Evolutionary conservation across 1,140 invertebrate genomes (phyloP), one percentile per base, ranked within the genome.

Genomic region (Zaprionus ornatus): DNA sequence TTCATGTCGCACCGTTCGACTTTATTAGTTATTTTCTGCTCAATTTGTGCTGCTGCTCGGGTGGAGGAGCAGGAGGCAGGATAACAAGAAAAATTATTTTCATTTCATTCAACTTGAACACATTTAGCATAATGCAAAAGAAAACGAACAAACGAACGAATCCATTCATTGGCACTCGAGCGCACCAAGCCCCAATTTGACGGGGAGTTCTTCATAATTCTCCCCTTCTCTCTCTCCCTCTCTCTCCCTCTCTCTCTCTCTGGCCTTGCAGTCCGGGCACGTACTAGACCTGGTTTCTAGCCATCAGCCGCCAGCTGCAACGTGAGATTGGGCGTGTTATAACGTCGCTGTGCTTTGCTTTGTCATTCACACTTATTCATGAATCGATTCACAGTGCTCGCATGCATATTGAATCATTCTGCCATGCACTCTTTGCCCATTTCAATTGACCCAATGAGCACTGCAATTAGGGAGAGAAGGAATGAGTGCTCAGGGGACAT

Each of bases 51-150:
- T 15, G 35, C 35, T 13, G 35, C 35, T 13, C 13, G 3, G 10
- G 35, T 76, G 57, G 62, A 71, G 76, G 82, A n/a, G n/a, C n/a
- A 10, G 27, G 27, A 29, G 88, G 77, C 84, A 91, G 90, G 90
- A 91, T 91, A 91, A 91, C 90, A 91, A 91, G 90, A 90, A 85
- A 91, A 91, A 91, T 91, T 91, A 91, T 91, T 91, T 91, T 91
- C 90, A 85, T 86, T 90, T 90, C 85, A 88, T 90, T 88, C 85
- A 85, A 90, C 85, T 90, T 82, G 81, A 90, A 90, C 85, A 81
- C 85, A 86, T 85, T 82, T 64, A 52, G 45, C 81, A 85, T 76
- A 77, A 82, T 82, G 85, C 59, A 60, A 32, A 62, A 67, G 37
- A 57, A 75, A 59, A 45, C 23, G 4, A 57, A 61, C 4, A 17